Evolutionary conservation across 2,113 vertebrate species (phyloP), one percentile per base, ranked within the genome.

Genomic region (Prionailurus bengalensis): DNA sequence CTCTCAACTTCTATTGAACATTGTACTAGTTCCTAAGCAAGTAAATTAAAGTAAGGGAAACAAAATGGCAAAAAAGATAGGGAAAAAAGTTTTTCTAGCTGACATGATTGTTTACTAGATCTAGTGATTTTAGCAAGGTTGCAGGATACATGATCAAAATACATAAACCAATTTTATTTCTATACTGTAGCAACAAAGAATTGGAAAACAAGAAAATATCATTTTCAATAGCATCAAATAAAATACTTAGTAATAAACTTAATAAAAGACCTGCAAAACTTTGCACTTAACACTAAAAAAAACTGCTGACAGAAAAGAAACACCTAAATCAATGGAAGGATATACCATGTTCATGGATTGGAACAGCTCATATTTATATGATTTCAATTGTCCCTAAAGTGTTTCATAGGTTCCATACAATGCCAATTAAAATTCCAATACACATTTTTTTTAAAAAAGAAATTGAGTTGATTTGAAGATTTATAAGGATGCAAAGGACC

Each of bases 381-480:
- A 7, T 66, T 48, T 33, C 71, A 79, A 14, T 8, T 27, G n/a
- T 53, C 23, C 11, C 48, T 71, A 51, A 10, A 31, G 23, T 13
- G 13, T 65, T 70, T 51, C 15, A 65, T 1, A n/a, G 42, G 33
- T 63, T 31, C 23, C 23, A 89, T 5, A 68, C 13, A 78, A 79
- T 36, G 58, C 17, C 31, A 74, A 36, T 51, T n/a, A 89, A 45
- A 91, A 70, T 76, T 51, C 78, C 65, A 92, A 85, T 0, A 82
- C 8, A 15, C 29, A 36, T 9, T 63, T 68, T 73, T 23, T 2
- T 8, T 6, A 63, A 48, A 61, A 48, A 61, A 68, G 9, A 91
- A 68, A 93, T 14, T 23, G 95, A 95, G 10, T 48, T 89, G 73
- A 89, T n/a, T 80, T 88, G 16, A 81, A 90, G 70, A 70, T 71